A percentile compares a stretch with the other conserved stretches of the same genome.
These are phyloP conservation scores for Pomatostomus ruficeps DNA, from an alignment of 2,113 vertebrate genomes.

Conservation along the genomic window DNA sequence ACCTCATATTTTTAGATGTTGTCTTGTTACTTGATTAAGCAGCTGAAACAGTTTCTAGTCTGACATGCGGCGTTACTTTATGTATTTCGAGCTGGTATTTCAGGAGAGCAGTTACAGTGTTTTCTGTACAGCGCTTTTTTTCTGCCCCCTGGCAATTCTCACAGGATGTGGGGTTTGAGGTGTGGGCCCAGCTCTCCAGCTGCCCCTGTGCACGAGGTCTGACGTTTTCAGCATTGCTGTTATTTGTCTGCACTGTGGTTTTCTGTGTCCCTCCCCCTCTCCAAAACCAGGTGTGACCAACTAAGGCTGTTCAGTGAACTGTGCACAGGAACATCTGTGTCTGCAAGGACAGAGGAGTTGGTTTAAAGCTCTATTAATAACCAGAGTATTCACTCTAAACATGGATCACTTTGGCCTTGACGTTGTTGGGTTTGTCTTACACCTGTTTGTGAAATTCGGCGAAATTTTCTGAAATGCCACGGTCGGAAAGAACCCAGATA, in stretches of 20 bases:
- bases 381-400: background rate
- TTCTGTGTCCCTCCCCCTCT: background rate
- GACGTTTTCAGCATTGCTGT: background rate
- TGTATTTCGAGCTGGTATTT: background rate
- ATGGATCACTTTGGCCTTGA: background rate
- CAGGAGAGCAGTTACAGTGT: background rate
- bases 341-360: background rate
- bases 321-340: background rate
- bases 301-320: background rate
- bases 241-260: background rate
- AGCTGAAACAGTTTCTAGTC: background rate
- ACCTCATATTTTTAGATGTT: background rate
- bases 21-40: background rate
- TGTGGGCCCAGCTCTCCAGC: background rate
- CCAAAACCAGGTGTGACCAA: background rate
- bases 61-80: background rate
- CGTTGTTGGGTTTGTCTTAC: background rate
- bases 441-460: background rate
- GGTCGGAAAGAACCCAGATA: background rate
- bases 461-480: background rate
- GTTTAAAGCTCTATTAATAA: background rate
- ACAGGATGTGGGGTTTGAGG: background rate
- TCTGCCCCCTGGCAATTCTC: background rate
- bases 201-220: background rate
- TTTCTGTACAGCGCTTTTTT: background rate